Conservation (phyloP, 2,888 invertebrate genomes). For the Hofmannophila pseudospretella region DNA sequence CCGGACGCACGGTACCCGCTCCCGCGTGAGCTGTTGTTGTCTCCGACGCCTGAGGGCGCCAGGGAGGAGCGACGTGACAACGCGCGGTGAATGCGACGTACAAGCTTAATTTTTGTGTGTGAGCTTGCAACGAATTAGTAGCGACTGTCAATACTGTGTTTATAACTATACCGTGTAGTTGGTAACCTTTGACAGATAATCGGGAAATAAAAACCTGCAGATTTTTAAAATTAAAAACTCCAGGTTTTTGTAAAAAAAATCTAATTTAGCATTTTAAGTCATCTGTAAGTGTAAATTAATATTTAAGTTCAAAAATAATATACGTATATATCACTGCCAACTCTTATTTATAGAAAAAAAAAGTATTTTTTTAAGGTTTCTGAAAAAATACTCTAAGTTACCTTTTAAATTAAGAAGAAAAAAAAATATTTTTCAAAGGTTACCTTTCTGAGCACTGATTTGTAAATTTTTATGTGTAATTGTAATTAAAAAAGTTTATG, state of each 20-base stretch:
- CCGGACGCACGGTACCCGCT: too few species aligned
- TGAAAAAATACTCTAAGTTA: slow-evolving; percentile 49
- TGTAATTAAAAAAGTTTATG: slow-evolving; percentile 18
- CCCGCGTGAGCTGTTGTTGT: too few species aligned
- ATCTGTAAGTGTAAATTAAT: slow-evolving; percentile 11
- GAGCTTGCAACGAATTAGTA: background rate
- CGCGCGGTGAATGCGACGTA: too few species aligned
- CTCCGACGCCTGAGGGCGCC: too few species aligned
- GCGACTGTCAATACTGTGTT: background rate
- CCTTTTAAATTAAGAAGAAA: slow-evolving; percentile 30
- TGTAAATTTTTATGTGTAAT: slow-evolving; percentile 32
- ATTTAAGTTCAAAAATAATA: slow-evolving; percentile 11
- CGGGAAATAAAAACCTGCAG: slow-evolving; percentile 44
- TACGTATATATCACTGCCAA: slow-evolving; percentile 40
- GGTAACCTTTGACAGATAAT: slow-evolving; percentile 49
- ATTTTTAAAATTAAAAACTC: slow-evolving; percentile 10
- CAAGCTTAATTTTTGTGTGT: too few species aligned
- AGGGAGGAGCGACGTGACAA: too few species aligned
- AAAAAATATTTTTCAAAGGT: slow-evolving; percentile 45
- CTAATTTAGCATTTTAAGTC: slow-evolving; percentile 16
- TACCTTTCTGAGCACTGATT: slow-evolving; percentile 26
- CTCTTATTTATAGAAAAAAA: slow-evolving; percentile 23
- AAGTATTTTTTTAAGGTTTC: slow-evolving; percentile 17
- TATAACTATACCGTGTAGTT: slow-evolving; percentile 27
- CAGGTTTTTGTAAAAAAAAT: slow-evolving; percentile 10